Percentiles rank a stretch among this genome's conserved stretches.
phyloP scores from a whole-genome alignment of 2,888 invertebrate species.

The Scaptomyza polygonia region DNA sequence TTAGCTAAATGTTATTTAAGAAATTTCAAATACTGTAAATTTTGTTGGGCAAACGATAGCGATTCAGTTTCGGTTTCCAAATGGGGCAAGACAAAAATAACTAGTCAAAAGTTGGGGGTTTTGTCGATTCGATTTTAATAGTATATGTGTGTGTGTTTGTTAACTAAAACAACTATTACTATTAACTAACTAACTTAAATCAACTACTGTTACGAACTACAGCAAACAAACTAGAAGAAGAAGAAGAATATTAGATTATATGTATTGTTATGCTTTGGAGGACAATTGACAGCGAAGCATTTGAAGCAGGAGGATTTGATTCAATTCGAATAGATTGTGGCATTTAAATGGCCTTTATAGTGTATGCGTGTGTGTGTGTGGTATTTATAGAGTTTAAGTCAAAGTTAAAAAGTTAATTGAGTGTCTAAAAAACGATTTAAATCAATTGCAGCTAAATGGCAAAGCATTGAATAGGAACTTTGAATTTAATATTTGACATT shows the following conservation, averaged over 20 bases:
- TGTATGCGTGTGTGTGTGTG: background rate
- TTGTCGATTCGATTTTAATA: background rate
- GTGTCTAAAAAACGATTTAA: conserved; percentile 9
- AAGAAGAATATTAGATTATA: background rate
- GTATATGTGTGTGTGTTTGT: background rate
- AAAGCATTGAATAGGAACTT: conserved; percentile 8
- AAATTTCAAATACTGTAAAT: conserved; percentile 18
- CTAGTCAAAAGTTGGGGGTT: background rate
- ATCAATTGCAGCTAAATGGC: background rate
- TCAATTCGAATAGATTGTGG: background rate
- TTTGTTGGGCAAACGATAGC: conserved; percentile 12
- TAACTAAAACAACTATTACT: too few relatives aligned
- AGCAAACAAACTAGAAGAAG: background rate
- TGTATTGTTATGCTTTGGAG: background rate
- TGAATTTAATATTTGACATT: conserved; percentile 2
- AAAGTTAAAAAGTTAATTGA: conserved; percentile 16
- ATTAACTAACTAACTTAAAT: too few relatives aligned
- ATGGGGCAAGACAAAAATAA: background rate
- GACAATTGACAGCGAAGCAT: background rate
- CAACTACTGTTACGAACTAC: background rate
- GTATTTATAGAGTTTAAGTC: conserved; percentile 40
- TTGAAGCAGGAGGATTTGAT: background rate
- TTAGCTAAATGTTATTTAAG: conserved; percentile 11
- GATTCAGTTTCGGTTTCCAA: conserved; percentile 73
- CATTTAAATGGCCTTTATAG: background rate